Evolutionary conservation across 2,113 vertebrate species (phyloP), one percentile per base, ranked within the genome.

Genomic region (Pseudonaja textilis): DNA sequence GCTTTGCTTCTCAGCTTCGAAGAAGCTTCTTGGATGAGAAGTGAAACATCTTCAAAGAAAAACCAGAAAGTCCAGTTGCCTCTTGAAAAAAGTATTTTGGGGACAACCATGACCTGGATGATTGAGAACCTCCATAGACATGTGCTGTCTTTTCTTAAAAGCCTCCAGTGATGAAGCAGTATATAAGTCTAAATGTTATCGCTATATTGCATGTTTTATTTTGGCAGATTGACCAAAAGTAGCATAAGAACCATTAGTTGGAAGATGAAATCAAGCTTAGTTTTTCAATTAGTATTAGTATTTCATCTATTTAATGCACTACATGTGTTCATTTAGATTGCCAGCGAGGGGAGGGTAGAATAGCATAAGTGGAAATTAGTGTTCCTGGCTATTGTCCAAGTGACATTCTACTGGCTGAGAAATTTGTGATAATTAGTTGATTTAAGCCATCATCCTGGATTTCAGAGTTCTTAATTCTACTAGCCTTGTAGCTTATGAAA

Each of bases 351-450:
- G 47, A 7, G 47, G 9, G 25, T 90, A 39, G 91, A 94, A 93
- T 92, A 52, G 42, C 3, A 39, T 85, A 94, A 87, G 88, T 91
- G 14, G 16, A 16, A 94, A 95, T 93, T 94, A 93, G 81, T 74
- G 89, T 93, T 22, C 14, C 88, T 93, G 59, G 26, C 3, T 93
- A 4, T 92, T 93, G 9, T 93, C 88, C 92, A 94, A 89, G 50
- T 92, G 64, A 1, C 87, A 1, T 2, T 95, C 54, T 95, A 95
- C 89, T 61, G 50, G 87, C 85, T 95, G 74, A 95, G 88, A 8
- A 91, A 1, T 54, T 95, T 91, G 94, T 88, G 90, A 69, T 93
- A 56, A 94, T 95, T 93, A 95, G 61, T 74, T 96, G 39, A 94
- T 55, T 93, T 56, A 94, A 93, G 50, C 69, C 0, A 92, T 88